Percentiles rank a stretch among this genome's conserved stretches.
phyloP scores from a whole-genome alignment of 1,140 invertebrate genomes.

The Penaeus indicus region DNA sequence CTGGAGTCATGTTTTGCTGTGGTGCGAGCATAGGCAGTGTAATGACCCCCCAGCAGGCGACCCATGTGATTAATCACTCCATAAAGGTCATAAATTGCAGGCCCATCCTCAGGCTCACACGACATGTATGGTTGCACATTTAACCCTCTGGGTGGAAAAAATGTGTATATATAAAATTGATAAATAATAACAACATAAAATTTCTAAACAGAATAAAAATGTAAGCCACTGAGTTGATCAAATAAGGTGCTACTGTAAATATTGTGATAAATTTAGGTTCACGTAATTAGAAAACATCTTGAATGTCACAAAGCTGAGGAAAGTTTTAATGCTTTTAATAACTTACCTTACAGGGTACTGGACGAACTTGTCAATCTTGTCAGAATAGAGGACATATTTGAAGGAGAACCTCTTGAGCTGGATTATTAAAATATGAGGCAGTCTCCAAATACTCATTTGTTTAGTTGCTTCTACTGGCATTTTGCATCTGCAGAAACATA shows the following conservation, averaged over 20 bases:
- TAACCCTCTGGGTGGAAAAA: conserved; percentile 69
- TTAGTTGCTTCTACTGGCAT: conserved; percentile 72
- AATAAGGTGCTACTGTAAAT: too few species aligned
- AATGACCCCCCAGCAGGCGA: conserved; percentile 74
- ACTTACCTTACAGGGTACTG: conserved; percentile 72
- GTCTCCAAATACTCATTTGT: conserved; percentile 71
- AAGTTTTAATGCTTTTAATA: background rate
- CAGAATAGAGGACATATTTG: conserved; percentile 70
- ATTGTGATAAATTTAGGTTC: too few species aligned
- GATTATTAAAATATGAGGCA: conserved; percentile 72
- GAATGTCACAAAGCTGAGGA: background rate
- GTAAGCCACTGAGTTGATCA: too few species aligned
- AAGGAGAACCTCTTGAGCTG: conserved; percentile 74
- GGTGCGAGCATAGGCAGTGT: conserved; percentile 72
- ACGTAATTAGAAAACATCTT: too few species aligned
- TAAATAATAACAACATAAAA: background rate
- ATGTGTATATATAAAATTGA: conserved; percentile 6
- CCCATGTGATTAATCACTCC: conserved; percentile 76
- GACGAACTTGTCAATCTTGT: conserved; percentile 75
- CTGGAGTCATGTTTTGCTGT: conserved; percentile 66
- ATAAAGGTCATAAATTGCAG: conserved; percentile 74
- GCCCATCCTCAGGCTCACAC: conserved; percentile 66
- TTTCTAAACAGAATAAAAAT: too few species aligned
- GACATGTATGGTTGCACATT: conserved; percentile 71
- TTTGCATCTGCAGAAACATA: conserved; percentile 70